Conservation (phyloP, 2,113 vertebrate genomes). For the Petromus typicus region DNA sequence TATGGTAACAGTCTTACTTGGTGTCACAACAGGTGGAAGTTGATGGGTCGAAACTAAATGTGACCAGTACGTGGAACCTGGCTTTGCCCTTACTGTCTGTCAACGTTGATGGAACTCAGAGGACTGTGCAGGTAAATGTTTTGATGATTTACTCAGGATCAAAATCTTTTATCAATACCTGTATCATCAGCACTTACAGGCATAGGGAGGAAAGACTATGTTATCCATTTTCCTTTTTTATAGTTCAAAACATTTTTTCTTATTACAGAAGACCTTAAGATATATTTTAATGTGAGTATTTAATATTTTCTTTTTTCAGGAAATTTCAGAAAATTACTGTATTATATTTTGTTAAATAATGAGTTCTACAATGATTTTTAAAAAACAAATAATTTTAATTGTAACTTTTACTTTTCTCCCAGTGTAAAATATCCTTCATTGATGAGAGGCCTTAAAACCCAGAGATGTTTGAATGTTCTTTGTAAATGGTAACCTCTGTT, state of each 20-base stretch:
- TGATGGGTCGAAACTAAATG: conserved; percentile 92
- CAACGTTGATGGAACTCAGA: conserved; percentile 91
- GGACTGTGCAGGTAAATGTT: conserved; percentile 92
- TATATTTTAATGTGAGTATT: background rate
- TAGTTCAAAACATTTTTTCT: background rate
- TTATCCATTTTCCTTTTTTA: background rate
- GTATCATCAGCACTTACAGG: background rate
- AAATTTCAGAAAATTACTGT: background rate
- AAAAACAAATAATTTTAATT: background rate
- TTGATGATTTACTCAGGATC: background rate
- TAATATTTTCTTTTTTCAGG: background rate
- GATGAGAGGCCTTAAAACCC: conserved; percentile 9
- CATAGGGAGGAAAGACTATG: background rate
- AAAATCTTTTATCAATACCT: background rate
- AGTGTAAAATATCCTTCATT: background rate
- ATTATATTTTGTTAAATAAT: conserved; percentile 29
- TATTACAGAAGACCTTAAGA: conserved; percentile 21
- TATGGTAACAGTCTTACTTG: conserved; percentile 94
- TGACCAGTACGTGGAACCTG: conserved; percentile 95
- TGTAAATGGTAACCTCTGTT: background rate
- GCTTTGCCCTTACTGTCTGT: conserved; percentile 92
- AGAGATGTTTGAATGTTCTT: conserved; percentile 1
- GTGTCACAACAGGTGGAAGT: conserved; percentile 93
- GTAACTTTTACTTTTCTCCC: background rate
- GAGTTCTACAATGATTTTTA: background rate